Evolutionary conservation across 2,888 invertebrate genomes (phyloP), one percentile per base, ranked within the genome.

Genomic region (Acanthoscelides obtectus): DNA sequence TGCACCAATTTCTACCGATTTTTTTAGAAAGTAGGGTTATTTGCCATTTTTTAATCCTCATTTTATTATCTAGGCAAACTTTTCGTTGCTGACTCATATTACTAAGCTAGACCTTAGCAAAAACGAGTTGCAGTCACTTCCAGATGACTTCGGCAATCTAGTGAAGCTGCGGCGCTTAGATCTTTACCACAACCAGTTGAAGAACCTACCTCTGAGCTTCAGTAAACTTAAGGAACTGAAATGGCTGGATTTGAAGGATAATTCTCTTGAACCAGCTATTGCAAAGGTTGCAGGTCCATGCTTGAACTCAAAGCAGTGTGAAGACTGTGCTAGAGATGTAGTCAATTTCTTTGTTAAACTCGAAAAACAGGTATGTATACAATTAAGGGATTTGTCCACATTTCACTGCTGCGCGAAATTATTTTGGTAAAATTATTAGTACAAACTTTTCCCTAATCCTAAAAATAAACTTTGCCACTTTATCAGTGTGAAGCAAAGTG

Each of bases 241-340:
- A 80, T 94, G 94, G 90, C 85, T 95, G 73, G 95, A 95, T 86
- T 84, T 95, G 70, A 94, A 94, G 81, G 91, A 92, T 76, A 95
- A 95, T 84, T 94, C 93, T 0, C 83, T 95, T 69, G 88, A 90
- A 22, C 88, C 90, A 2, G 88, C 89, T 22, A 87, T 94, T 75
- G 88, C 88, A 45, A 89, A 89, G 81, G 87, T 91, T 67, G 93
- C 93, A 22, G 94, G 94, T 6, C 90, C 90, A 73, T 94, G 94
- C 81, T 87, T 91, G 73, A 91, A 93, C 79, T 88, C 88, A 63
- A 88, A 87, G 74, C 91, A 94, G 81, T 95, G 94, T 83, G 90
- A 90, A 79, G 85, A 85, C 70, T 92, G 94, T 82, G 94, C 94
- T 19, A 88, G 86, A 79, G 89, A 90, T 80, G 89, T 93, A 74